Percentiles rank a stretch among this genome's conserved stretches.
Conservation (phyloP, 1,140 invertebrate species). For the Portunus trituberculatus region DNA sequence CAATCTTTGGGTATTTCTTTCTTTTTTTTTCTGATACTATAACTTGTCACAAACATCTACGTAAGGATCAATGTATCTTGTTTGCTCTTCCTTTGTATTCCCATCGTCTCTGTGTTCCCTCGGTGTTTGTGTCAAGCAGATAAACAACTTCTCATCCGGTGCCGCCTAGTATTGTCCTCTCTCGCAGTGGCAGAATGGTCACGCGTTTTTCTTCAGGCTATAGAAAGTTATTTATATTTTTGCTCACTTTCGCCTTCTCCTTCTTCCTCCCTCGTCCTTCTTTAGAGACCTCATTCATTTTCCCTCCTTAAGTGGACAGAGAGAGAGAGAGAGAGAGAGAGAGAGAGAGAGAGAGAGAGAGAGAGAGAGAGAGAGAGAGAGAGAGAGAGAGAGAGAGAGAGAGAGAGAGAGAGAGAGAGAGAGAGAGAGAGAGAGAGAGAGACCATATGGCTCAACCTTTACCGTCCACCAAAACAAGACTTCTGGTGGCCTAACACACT, state of each 20-base stretch:
- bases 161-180: no score
- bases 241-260: neutral
- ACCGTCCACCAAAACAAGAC: no score
- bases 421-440: neutral
- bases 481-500: no score
- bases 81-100: neutral
- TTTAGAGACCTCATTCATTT: no score
- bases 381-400: slow-evolving; percentile 14
- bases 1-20: neutral
- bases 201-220: no score
- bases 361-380: slow-evolving; percentile 25
- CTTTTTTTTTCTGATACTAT: neutral
- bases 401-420: neutral
- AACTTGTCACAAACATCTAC: neutral
- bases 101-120: neutral
- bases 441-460: no score
- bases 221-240: no score
- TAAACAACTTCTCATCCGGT: no score
- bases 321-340: neutral
- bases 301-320: neutral
- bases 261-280: neutral
- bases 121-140: no score
- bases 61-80: neutral
- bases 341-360: slow-evolving; percentile 37
- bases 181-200: no score